A percentile compares a stretch with the other conserved stretches of the same genome.
phyloP scores from a whole-genome alignment of 1,140 invertebrate species.

The Cyrtorhinus lividipennis region DNA sequence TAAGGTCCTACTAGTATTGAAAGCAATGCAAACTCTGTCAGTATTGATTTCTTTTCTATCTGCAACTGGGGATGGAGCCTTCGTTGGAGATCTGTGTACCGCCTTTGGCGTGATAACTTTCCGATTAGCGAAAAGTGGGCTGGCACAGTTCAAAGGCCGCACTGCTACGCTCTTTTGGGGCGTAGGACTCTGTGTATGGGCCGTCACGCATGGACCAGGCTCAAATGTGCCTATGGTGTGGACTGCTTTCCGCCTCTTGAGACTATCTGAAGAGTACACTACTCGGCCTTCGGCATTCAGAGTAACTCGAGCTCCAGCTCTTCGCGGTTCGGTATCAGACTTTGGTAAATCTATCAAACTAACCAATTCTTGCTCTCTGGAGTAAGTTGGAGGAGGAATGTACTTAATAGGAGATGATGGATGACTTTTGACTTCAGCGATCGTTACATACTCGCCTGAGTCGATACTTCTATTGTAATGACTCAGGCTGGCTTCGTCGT shows the following conservation, averaged over 20 bases:
- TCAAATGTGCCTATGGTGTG: slow-evolving; percentile 67
- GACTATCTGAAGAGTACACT: slow-evolving; percentile 75
- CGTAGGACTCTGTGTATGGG: slow-evolving; percentile 23
- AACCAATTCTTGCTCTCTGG: slow-evolving; percentile 53
- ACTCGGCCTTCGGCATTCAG: slow-evolving; percentile 78
- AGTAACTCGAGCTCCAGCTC: slow-evolving; percentile 63
- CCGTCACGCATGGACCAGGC: slow-evolving; percentile 38
- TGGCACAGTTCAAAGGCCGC: slow-evolving; percentile 23
- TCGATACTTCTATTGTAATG: slow-evolving; percentile 27
- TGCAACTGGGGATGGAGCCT: background rate
- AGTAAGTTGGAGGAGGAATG: slow-evolving; percentile 31
- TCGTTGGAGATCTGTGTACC: slow-evolving; percentile 1
- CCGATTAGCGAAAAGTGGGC: slow-evolving; percentile 14
- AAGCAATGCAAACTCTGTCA: background rate
- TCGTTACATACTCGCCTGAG: slow-evolving; percentile 68
- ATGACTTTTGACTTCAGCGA: slow-evolving; percentile 59
- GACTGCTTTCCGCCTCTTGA: slow-evolving; percentile 61
- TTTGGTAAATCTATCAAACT: slow-evolving; percentile 54
- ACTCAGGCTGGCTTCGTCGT: slow-evolving; percentile 48
- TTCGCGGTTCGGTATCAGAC: slow-evolving; percentile 27
- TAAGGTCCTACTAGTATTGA: slow-evolving; percentile 17
- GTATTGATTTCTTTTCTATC: background rate
- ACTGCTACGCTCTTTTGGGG: slow-evolving; percentile 24
- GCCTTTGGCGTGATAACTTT: slow-evolving; percentile 16
- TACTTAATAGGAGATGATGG: background rate